Conservation (phyloP, 1,140 invertebrate species). For the Drosophila lini region DNA sequence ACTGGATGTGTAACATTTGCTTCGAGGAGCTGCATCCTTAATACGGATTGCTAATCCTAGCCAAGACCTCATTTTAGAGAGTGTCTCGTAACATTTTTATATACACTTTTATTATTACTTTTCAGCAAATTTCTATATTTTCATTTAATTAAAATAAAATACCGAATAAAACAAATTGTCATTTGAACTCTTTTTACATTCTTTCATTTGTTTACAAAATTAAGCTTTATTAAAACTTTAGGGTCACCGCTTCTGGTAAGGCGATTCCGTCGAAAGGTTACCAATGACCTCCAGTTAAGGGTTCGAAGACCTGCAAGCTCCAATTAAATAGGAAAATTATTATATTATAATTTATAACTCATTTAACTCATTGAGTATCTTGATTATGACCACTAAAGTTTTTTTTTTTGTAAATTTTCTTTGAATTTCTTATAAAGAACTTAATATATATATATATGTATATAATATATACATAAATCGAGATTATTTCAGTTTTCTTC, state of each 20-base stretch:
- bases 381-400: no score
- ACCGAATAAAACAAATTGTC: not conserved
- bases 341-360: no score
- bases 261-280: no score
- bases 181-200: not conserved
- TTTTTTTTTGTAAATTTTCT: no score
- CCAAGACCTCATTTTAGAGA: not conserved
- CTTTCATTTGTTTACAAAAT: not conserved
- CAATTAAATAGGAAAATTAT: no score
- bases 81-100: not conserved
- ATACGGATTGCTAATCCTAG: not conserved
- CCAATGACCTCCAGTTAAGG: no score
- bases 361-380: no score
- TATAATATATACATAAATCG: no score
- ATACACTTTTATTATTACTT: not conserved
- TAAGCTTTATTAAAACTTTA: not conserved
- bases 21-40: conserved; percentile 61
- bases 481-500: no score
- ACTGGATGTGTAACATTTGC: conserved; percentile 76
- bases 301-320: no score
- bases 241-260: not conserved
- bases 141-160: not conserved
- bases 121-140: not conserved
- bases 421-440: no score
- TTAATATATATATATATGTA: no score